Base-by-base conservation (phyloP, 2,113 vertebrate genomes). In the Nannobrachium achirus region DNA sequence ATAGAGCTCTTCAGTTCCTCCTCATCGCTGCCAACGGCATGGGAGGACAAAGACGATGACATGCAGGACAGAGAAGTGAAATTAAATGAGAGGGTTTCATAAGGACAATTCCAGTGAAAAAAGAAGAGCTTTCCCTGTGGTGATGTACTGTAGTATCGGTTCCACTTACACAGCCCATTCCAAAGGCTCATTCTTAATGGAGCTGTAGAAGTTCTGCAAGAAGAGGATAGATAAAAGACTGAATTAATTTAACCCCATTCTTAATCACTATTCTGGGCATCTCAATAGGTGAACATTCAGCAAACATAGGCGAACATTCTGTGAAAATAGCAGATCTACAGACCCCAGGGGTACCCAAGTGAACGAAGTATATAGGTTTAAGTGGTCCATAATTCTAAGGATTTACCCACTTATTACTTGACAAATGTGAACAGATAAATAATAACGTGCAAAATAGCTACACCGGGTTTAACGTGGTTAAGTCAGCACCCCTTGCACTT, bases 111-210 rank as follows among this genome's bases (percentile, higher is more conserved):
- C 25, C 25, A 51, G 39, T 33, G 51, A 18, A 8, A 19, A 7
- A 6, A n/a, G 6, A 13, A 40, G 20, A 42, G 16, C 10, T 11
- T 45, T 9, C 25, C 15, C 19, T 9, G 18, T n/a, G 8, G 14
- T 64, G 7, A 48, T 49, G 6, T 13, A 2, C 57, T 1, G n/a
- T 13, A 60, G 33, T 42, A 39, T 8, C 1, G 8, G 10, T 63
- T 33, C 39, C 33, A 90, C 93, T 93, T 75, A 94, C 93, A 94
- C 63, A 7, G 93, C 95, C 96, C 95, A 98, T 65, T 95, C 88
- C 40, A 97, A 88, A n/a, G 92, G 94, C 60, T 95, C 90, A 1
- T 60, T 94, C 80, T 95, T 95, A 80, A 97, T 96, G 53, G 94
- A 93, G 76, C 88, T 91, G 83, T 96, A 95, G 63, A 97, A 79